Conservation (phyloP, 2,113 vertebrate genomes). For the Bettongia penicillata region DNA sequence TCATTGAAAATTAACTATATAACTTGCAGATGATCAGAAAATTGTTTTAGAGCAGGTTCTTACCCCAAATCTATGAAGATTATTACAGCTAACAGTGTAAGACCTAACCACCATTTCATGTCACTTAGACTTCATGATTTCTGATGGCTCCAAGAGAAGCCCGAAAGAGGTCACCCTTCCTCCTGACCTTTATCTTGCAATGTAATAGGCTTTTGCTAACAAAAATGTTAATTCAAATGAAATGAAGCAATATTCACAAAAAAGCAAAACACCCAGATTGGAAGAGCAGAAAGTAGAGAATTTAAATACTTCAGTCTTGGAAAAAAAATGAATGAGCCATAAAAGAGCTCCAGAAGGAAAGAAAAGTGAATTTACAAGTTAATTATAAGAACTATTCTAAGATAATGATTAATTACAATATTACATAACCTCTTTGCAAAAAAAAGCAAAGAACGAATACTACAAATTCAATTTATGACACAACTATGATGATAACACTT, state of each 20-base stretch:
- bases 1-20: background rate
- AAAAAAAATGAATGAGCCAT: background rate
- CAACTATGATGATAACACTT: background rate
- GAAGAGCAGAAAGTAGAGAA: background rate
- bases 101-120: background rate
- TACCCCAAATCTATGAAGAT: background rate
- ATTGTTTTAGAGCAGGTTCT: background rate
- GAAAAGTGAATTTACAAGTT: background rate
- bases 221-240: background rate
- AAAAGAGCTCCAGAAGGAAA: background rate
- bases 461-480: background rate
- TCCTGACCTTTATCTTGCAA: background rate
- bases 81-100: background rate
- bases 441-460: background rate
- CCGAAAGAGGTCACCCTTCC: background rate
- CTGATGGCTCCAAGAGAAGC: background rate
- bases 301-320: background rate
- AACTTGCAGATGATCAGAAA: background rate
- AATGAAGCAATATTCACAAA: background rate
- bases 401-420: background rate
- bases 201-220: background rate
- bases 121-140: background rate
- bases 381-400: background rate
- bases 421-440: background rate
- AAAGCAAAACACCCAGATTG: background rate